Conservation (phyloP, 2,797 vertebrate species). For the Aulostomus chinensis region DNA sequence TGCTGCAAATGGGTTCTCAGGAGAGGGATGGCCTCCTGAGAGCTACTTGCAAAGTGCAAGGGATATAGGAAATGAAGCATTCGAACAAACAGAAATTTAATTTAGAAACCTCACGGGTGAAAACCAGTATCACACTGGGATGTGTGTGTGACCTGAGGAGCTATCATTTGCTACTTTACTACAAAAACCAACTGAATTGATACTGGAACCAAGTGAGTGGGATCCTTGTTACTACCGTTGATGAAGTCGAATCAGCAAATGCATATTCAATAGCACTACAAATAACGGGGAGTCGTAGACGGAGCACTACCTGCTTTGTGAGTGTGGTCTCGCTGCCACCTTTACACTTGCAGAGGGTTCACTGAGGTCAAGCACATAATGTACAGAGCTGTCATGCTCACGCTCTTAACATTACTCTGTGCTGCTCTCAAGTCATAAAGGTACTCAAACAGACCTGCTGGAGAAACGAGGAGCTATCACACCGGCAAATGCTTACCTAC, state of each 20-base stretch:
- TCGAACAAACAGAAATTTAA: neutral
- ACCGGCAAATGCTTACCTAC: slow-evolving; percentile 21
- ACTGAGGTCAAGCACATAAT: slow-evolving; percentile 94
- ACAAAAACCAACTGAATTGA: neutral
- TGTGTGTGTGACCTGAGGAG: neutral
- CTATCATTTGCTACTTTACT: neutral
- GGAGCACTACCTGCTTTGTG: neutral
- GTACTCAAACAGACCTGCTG: slow-evolving; percentile 4
- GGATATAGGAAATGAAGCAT: neutral
- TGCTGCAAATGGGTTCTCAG: slow-evolving; percentile 9
- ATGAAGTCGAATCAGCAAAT: neutral
- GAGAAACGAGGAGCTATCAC: slow-evolving; percentile 28
- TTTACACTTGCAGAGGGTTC: slow-evolving; percentile 73
- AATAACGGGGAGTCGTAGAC: neutral
- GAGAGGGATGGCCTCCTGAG: neutral
- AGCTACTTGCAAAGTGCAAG: neutral
- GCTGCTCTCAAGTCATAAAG: slow-evolving; percentile 87
- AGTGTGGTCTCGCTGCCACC: neutral
- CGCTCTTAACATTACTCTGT: slow-evolving; percentile 91
- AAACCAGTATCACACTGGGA: neutral
- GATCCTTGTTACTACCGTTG: neutral
- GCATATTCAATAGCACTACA: neutral
- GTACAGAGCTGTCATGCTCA: slow-evolving; percentile 92
- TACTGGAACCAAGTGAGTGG: neutral
- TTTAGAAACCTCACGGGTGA: neutral